These are phyloP conservation scores for Thelaira solivaga DNA, from an alignment of 2,888 invertebrate species.

Conservation along the genomic window DNA sequence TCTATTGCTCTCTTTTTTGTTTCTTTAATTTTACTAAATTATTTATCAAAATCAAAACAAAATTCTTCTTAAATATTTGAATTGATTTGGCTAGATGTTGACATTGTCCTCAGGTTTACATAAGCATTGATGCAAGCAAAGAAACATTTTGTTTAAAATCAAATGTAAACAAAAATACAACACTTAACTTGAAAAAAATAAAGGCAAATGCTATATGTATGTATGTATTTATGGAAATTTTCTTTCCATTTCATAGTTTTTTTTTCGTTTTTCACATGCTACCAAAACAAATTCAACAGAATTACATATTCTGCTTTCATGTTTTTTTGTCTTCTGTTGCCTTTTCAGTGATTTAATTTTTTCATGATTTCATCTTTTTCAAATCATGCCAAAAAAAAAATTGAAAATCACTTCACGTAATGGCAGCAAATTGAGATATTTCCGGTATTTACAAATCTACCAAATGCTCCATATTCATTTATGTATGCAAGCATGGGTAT, in stretches of 20 bases:
- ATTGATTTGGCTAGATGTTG: background rate
- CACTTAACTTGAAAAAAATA: background rate
- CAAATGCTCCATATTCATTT: constrained; percentile 15
- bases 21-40: too few relatives aligned
- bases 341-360: constrained; percentile 10
- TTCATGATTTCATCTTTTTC: constrained; percentile 22
- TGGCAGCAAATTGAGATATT: constrained; percentile 64
- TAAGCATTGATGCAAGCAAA: background rate
- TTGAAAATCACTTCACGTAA: constrained; percentile 64
- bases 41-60: too few relatives aligned
- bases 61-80: background rate
- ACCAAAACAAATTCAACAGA: constrained; percentile 25
- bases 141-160: background rate
- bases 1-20: too few relatives aligned
- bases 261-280: background rate
- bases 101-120: background rate
- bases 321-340: background rate
- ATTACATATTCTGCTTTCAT: background rate
- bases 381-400: constrained; percentile 37
- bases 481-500: background rate
- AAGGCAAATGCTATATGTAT: constrained; percentile 6
- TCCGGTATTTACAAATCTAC: constrained; percentile 62
- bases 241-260: background rate
- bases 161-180: background rate
- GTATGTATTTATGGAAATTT: constrained; percentile 41